phyloP scores from a whole-genome alignment of 2,113 vertebrate genomes.

The Fukomys damarensis region DNA sequence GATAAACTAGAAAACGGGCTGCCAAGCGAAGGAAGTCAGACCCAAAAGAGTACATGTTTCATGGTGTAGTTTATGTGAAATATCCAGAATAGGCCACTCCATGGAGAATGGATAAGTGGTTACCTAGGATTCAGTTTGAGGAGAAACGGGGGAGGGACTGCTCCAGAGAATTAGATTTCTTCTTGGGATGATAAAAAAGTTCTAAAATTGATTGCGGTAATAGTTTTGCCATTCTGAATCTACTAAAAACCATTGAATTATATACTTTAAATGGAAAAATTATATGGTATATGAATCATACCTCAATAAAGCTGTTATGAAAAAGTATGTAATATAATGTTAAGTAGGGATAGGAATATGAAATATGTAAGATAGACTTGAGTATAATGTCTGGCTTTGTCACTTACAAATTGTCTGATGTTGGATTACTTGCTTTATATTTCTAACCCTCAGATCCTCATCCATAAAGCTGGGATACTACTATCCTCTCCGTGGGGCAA shows the following conservation, averaged over 20 bases:
- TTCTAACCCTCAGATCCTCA: background rate
- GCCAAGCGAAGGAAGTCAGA: background rate
- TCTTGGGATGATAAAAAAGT: background rate
- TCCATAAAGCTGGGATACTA: background rate
- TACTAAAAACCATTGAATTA: background rate
- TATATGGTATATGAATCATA: background rate
- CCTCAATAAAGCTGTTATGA: background rate
- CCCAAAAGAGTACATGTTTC: background rate
- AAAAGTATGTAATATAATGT: background rate
- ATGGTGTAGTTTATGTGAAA: background rate
- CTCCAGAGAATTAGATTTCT: background rate
- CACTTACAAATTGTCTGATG: background rate
- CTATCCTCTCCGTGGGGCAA: background rate
- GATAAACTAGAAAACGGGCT: background rate
- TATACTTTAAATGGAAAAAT: background rate
- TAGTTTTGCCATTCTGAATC: background rate
- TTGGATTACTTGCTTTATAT: background rate
- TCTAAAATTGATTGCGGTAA: background rate
- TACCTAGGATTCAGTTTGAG: background rate
- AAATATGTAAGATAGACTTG: background rate
- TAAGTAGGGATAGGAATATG: background rate
- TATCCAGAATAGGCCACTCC: background rate
- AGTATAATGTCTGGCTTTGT: background rate
- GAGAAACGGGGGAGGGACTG: background rate
- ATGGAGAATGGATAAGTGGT: background rate